These are phyloP conservation scores for Podiceps cristatus DNA, from an alignment of 2,113 vertebrate species.

Conservation along the genomic window DNA sequence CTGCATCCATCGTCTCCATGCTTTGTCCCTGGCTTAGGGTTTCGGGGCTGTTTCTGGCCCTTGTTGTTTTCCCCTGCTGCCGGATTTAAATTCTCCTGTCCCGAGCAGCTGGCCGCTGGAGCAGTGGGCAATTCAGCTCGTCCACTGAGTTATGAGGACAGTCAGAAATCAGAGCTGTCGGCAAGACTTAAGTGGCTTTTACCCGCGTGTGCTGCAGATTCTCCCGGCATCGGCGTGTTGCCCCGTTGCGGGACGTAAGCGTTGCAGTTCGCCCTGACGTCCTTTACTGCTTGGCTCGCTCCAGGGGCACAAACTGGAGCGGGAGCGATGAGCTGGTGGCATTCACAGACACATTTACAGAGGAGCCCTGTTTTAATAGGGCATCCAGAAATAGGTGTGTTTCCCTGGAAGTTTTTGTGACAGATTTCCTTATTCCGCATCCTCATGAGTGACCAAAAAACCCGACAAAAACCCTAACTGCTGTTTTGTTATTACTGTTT, in stretches of 20 bases:
- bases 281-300: background rate
- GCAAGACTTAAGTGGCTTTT: background rate
- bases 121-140: background rate
- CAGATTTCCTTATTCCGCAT: background rate
- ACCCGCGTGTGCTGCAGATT: rapidly evolving
- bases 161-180: background rate
- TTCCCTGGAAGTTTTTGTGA: background rate
- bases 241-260: background rate
- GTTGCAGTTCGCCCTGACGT: background rate
- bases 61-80: background rate
- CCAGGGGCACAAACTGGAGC: background rate
- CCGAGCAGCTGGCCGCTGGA: background rate
- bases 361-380: background rate
- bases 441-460: background rate
- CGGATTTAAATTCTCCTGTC: background rate
- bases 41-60: background rate
- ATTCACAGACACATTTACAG: background rate
- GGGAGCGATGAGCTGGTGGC: background rate
- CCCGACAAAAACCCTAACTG: rapidly evolving
- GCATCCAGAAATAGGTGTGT: background rate
- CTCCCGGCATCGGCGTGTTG: rapidly evolving
- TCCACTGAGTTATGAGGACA: rapidly evolving
- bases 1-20: rapidly evolving
- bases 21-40: background rate
- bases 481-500: background rate